Evolutionary conservation across 2,113 vertebrate species (phyloP), one percentile per base, ranked within the genome.

Genomic region (Xyrauchen texanus): DNA sequence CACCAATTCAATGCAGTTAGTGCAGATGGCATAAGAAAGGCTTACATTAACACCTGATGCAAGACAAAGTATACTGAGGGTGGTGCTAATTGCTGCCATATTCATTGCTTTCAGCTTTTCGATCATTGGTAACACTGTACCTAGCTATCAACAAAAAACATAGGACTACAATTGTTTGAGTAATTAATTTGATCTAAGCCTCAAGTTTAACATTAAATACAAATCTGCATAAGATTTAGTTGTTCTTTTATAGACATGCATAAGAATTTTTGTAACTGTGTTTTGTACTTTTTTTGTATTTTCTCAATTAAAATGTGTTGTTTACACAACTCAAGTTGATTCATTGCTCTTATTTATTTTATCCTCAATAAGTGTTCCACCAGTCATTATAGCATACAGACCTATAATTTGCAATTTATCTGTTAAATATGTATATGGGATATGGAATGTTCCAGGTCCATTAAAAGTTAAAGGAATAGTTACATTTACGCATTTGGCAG

Each of bases 1-100:
- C 81, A 88, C 2, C 83, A 90, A 65, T 82, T 90, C 57, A 89
- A 63, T n/a, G 13, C 65, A 8, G 34, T 21, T 15, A 49, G 58
- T 4, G 16, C 42, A 3, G 75, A 78, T 10, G 44, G 45, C n/a
- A 16, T 75, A 13, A 69, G 49, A 45, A 7, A 45, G 7, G 61
- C 57, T 9, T 64, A 68, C 10, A 83, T 66, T 75, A 71, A 67
- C 47, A 67, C 65, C 76, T 74, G 61, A 69, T 44, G 61, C 34
- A 61, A 63, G 11, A 78, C 47, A 78, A 72, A 42, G 15, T 57
- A 52, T 7, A 49, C 11, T 52, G 2, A 5, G n/a, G 11, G 42
- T 47, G 12, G 12, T 12, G 15, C 9, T 63, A 42, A 21, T 52
- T 16, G n/a, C 8, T 76, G 8, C 4, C 60, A 10, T 13, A 16